Conservation (phyloP, 2,888 invertebrate genomes). For the Carpatolechia fugitivella region DNA sequence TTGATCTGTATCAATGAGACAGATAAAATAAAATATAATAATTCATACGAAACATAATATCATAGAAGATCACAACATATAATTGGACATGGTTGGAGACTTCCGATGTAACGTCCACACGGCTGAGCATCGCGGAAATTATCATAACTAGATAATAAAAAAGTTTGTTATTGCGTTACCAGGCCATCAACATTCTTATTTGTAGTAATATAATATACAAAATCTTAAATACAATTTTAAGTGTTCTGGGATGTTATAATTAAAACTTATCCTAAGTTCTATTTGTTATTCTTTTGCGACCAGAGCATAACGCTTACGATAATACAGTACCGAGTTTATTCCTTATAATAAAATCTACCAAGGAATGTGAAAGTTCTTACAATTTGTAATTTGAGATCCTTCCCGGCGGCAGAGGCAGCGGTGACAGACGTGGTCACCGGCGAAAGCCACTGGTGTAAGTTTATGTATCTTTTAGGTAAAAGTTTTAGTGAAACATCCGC, state of each 20-base stretch:
- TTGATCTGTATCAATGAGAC: not conserved
- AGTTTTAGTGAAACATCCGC: slow-evolving; percentile 92
- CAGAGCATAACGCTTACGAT: too few species aligned
- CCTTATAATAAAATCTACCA: not conserved
- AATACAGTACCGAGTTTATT: not conserved
- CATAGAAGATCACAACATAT: not conserved
- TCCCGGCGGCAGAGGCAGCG: slow-evolving; percentile 79
- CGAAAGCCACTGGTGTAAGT: slow-evolving; percentile 94
- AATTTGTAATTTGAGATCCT: slow-evolving; percentile 89
- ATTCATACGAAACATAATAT: not conserved
- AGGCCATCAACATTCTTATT: not conserved
- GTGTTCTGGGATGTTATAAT: too few species aligned
- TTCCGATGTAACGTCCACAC: not conserved
- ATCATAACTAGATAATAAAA: not conserved
- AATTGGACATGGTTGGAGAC: slow-evolving; percentile 1
- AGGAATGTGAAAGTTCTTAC: slow-evolving; percentile 61
- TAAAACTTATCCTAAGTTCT: too few species aligned
- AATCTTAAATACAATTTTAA: too few species aligned
- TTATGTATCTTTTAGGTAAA: slow-evolving; percentile 93
- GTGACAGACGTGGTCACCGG: slow-evolving; percentile 82
- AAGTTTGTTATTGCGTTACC: not conserved
- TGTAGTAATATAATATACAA: too few species aligned
- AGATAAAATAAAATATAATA: not conserved
- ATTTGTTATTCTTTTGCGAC: too few species aligned
- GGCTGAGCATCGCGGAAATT: not conserved